A percentile compares a stretch with the other conserved stretches of the same genome.
These are phyloP conservation scores for Sminthurinus aureus DNA, from an alignment of 2,888 invertebrate genomes.

Conservation along the genomic window DNA sequence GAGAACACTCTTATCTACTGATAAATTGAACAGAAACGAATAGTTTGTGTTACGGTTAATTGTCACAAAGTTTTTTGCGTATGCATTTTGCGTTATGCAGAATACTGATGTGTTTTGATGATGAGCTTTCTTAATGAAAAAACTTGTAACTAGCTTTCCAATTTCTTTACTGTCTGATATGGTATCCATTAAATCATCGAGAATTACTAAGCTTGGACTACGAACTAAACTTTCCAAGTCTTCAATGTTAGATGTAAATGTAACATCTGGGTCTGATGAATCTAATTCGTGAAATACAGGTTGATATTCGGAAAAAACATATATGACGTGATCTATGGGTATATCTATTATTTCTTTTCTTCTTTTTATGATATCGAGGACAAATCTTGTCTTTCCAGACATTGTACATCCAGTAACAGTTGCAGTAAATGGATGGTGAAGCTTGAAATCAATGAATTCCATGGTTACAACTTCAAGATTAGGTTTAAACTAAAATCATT, in stretches of 20 bases:
- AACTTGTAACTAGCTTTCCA: background rate
- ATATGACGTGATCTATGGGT: background rate
- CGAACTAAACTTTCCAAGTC: background rate
- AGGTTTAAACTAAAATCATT: too few species aligned
- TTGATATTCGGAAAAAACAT: constrained; percentile 6
- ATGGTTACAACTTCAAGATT: background rate
- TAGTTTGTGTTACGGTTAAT: background rate
- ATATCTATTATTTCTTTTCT: background rate
- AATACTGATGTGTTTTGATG: background rate
- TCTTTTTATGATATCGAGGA: background rate
- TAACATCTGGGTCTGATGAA: background rate
- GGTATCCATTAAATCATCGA: constrained; percentile 2
- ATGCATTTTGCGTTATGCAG: constrained; percentile 4
- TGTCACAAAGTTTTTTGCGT: background rate
- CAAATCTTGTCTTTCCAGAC: background rate
- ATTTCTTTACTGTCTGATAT: background rate
- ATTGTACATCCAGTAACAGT: background rate
- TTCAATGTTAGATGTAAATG: background rate
- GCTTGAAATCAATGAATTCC: constrained; percentile 5
- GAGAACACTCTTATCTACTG: background rate
- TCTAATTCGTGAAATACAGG: background rate
- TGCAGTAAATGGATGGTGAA: background rate
- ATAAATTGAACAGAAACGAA: background rate
- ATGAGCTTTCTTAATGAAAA: constrained; percentile 10
- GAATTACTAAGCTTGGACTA: background rate